Conservation (phyloP, 2,113 vertebrate species). For the Rhegmatorhina hoffmannsi region DNA sequence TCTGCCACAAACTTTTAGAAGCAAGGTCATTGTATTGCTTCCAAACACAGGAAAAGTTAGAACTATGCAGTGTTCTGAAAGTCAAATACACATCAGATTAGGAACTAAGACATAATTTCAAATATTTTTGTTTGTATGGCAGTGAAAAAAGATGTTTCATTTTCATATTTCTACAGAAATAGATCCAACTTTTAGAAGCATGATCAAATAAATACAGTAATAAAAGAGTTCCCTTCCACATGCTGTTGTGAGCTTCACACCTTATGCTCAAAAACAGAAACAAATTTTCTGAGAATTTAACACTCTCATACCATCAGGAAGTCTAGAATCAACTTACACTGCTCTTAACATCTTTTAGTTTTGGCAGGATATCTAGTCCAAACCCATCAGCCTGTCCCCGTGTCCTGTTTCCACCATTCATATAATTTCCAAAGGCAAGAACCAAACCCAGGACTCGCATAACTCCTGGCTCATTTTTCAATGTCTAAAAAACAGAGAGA, state of each 20-base stretch:
- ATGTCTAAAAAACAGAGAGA: constrained; percentile 69
- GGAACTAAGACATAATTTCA: not conserved
- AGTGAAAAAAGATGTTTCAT: not conserved
- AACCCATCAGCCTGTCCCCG: constrained; percentile 96
- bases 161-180: not conserved
- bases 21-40: not conserved
- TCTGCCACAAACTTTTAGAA: not conserved
- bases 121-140: not conserved
- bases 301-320: not conserved
- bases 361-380: constrained; percentile 93
- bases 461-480: constrained; percentile 85
- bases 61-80: not conserved
- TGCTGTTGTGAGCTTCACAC: not conserved
- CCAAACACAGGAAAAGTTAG: not conserved
- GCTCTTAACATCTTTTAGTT: constrained; percentile 97
- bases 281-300: not conserved
- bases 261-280: not conserved
- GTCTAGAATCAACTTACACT: constrained; percentile 83
- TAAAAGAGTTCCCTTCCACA: not conserved
- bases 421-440: constrained; percentile 97
- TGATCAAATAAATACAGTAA: not conserved
- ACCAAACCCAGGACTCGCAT: constrained; percentile 88
- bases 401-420: constrained; percentile 97
- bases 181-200: not conserved
- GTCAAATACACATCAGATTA: not conserved